Base-by-base conservation (phyloP, 2,113 vertebrate species). In the Anoplopoma fimbria region DNA sequence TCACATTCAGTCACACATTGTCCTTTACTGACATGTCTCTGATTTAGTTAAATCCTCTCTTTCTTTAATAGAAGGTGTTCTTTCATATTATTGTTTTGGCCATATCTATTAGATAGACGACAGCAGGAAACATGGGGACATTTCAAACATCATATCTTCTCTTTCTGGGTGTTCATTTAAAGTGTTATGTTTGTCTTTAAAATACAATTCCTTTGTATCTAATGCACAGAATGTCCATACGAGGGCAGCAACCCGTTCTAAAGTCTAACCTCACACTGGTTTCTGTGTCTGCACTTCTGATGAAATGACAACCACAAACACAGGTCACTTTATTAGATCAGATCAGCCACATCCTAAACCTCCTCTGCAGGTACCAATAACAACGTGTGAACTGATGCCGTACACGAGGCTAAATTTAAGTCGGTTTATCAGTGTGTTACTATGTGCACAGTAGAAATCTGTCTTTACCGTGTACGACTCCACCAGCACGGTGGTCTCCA, bases 401-500 rank as follows among this genome's bases (percentile, higher is more conserved):
- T n/a, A n/a, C n/a, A n/a, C n/a, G n/a, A n/a, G n/a, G n/a, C n/a
- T n/a, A n/a, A n/a, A n/a, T n/a, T n/a, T n/a, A n/a, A n/a, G n/a
- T n/a, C n/a, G n/a, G n/a, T n/a, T n/a, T n/a, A n/a, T n/a, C n/a
- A n/a, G n/a, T n/a, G n/a, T n/a, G n/a, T n/a, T n/a, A n/a, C n/a
- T n/a, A n/a, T n/a, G n/a, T n/a, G n/a, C n/a, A n/a, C n/a, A n/a
- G n/a, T n/a, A n/a, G n/a, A n/a, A n/a, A n/a, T n/a, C n/a, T 71
- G 10, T 25, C 33, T 75, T 91, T 84, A 99, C 98, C 70, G 97
- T 99, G 90, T 99, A 99, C 38, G 98, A 99, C 69, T 99, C 98
- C 82, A 99, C 98, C 86, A 99, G 94, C 78, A 99, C 98, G 9
- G 98, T 99, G 79, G 98, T 99, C 94, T 99, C 98, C 89, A 99